Evolutionary conservation across 2,888 invertebrate species (phyloP).

Genomic region (Aromia moschata): DNA sequence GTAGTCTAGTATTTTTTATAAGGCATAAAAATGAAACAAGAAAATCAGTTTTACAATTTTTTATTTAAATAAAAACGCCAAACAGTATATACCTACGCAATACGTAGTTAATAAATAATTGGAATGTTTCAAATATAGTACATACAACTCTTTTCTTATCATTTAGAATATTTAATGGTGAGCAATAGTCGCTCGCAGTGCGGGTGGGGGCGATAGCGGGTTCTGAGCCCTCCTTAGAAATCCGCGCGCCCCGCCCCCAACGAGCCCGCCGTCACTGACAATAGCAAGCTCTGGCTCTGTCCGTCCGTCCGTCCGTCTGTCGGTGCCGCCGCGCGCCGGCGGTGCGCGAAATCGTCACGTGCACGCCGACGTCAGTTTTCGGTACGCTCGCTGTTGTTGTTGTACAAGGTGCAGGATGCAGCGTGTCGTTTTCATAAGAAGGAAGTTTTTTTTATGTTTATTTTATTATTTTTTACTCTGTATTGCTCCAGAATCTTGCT

Average conservation of each 20-base stretch:
- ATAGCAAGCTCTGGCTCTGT: conserved; percentile 53
- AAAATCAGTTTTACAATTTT: conserved; percentile 44
- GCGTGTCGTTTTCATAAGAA: conserved; percentile 54
- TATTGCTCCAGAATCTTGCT: conserved; percentile 60
- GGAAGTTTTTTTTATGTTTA: conserved; percentile 55
- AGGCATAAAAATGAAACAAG: not conserved
- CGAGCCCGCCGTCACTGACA: conserved; percentile 61
- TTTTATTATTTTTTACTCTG: conserved; percentile 44
- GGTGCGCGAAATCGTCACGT: conserved; percentile 19
- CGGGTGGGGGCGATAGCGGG: conserved; percentile 52
- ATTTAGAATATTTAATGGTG: conserved; percentile 64
- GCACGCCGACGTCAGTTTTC: conserved; percentile 47
- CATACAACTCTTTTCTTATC: conserved; percentile 63
- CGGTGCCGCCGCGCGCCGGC: too few relatives aligned
- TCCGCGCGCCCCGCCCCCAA: conserved; percentile 52
- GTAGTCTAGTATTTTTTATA: too few relatives aligned
- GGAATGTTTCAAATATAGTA: conserved; percentile 61
- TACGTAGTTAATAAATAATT: conserved; percentile 61
- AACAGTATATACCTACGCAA: conserved; percentile 63
- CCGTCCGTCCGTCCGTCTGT: conserved; percentile 36
- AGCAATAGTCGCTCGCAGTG: conserved; percentile 63
- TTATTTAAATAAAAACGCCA: conserved; percentile 64
- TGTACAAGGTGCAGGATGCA: conserved; percentile 47
- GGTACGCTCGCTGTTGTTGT: conserved; percentile 52
- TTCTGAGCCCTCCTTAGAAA: conserved; percentile 48